Percentiles rank a stretch among this genome's conserved stretches.
phyloP scores from a whole-genome alignment of 2,888 invertebrate species.

The Mesorhabditis spiculigera region DNA sequence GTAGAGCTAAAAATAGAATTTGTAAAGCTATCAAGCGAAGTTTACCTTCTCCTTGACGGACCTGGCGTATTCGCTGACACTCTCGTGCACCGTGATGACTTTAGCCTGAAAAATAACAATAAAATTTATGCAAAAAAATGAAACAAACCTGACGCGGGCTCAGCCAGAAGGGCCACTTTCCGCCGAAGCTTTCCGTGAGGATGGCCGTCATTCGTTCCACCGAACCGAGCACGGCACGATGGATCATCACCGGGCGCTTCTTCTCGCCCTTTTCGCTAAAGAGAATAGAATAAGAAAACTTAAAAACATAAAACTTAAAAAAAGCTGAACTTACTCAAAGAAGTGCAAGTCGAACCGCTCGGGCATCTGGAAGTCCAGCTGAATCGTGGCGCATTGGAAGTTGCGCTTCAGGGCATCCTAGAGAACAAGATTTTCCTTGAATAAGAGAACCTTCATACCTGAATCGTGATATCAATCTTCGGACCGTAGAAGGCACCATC shows the following conservation, averaged over 20 bases:
- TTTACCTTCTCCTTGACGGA: conserved; percentile 35
- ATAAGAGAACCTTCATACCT: conserved; percentile 11
- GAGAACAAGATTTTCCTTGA: neutral
- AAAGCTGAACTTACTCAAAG: conserved; percentile 62
- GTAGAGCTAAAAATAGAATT: conserved; percentile 3
- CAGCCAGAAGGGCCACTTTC: conserved; percentile 99
- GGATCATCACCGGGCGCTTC: conserved; percentile 92
- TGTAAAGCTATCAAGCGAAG: neutral
- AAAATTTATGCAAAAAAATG: neutral
- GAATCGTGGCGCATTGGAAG: conserved; percentile 95
- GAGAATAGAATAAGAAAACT: neutral
- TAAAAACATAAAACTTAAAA: neutral
- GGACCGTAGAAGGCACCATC: conserved; percentile 99
- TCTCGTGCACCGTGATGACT: conserved; percentile 85
- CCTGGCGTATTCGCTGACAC: conserved; percentile 75
- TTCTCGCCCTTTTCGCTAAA: conserved; percentile 80
- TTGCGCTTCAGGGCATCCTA: conserved; percentile 80
- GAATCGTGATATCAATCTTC: conserved; percentile 79
- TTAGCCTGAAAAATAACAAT: conserved; percentile 60
- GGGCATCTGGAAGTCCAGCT: conserved; percentile 95
- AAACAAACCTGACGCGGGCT: conserved; percentile 82
- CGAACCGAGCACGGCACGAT: conserved; percentile 92
- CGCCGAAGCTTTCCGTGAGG: conserved; percentile 90
- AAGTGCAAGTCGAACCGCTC: conserved; percentile 78
- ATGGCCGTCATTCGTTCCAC: conserved; percentile 98